Conservation (phyloP, 2,797 vertebrate species). For the Pangasius larnaudii region DNA sequence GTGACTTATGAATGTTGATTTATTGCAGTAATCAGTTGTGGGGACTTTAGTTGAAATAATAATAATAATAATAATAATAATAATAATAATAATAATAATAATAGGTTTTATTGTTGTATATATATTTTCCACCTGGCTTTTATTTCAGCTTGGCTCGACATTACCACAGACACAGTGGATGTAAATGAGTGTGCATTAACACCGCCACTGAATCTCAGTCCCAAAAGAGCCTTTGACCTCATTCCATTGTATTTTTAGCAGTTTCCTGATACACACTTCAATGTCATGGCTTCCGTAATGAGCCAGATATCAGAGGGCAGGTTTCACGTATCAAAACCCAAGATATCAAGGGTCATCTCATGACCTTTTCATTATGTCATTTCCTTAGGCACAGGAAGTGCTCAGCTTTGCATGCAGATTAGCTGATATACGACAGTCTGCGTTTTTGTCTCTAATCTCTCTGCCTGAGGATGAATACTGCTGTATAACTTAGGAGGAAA, state of each 20-base stretch:
- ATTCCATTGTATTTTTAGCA: slow-evolving; percentile 59
- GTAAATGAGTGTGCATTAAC: slow-evolving; percentile 52
- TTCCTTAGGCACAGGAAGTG: slow-evolving; percentile 70
- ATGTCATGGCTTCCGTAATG: slow-evolving; percentile 28
- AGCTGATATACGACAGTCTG: slow-evolving; percentile 36
- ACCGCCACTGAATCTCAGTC: slow-evolving; percentile 40
- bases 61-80: slow-evolving; percentile 3
- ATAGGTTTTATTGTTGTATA: too few species aligned
- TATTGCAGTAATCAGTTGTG: not conserved
- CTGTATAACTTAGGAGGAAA: slow-evolving; percentile 38
- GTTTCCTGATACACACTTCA: slow-evolving; percentile 36
- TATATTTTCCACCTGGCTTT: not conserved
- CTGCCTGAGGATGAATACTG: slow-evolving; percentile 52
- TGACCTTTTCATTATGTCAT: slow-evolving; percentile 70
- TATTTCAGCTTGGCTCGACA: not conserved
- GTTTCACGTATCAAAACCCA: slow-evolving; percentile 10
- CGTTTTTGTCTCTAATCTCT: slow-evolving; percentile 35
- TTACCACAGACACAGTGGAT: slow-evolving; percentile 34
- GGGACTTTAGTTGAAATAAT: not conserved
- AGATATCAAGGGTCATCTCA: slow-evolving; percentile 49
- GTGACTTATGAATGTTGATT: not conserved
- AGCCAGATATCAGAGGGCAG: slow-evolving; percentile 35
- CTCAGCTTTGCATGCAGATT: slow-evolving; percentile 73
- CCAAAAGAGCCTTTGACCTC: slow-evolving; percentile 54
- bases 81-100: too few species aligned